phyloP scores from a whole-genome alignment of 2,797 vertebrate genomes.

The Amblyopsis hoosieri region DNA sequence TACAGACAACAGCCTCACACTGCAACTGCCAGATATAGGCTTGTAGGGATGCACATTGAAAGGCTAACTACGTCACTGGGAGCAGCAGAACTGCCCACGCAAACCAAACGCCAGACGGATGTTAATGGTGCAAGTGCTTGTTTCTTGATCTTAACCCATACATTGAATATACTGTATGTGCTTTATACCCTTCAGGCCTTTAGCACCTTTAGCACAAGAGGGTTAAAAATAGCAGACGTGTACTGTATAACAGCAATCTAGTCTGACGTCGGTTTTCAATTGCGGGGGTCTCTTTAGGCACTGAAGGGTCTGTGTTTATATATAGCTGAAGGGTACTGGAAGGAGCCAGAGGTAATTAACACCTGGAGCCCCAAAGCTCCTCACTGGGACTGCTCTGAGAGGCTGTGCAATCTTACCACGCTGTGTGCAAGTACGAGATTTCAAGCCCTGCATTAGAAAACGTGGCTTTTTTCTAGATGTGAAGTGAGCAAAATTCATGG shows the following conservation, averaged over 20 bases:
- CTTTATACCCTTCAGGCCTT: conserved; percentile 42
- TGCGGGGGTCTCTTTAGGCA: conserved; percentile 46
- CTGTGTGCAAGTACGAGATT: conserved; percentile 50
- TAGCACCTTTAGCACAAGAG: conserved; percentile 38
- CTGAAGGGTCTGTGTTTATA: conserved; percentile 32
- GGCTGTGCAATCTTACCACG: conserved; percentile 49
- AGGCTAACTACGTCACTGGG: conserved; percentile 70
- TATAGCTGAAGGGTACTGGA: conserved; percentile 28
- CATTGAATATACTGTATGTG: conserved; percentile 53
- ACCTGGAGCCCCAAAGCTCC: conserved; percentile 55
- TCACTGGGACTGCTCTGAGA: conserved; percentile 39
- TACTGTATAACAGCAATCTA: conserved; percentile 2
- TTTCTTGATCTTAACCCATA: conserved; percentile 52
- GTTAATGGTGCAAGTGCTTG: conserved; percentile 59
- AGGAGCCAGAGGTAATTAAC: conserved; percentile 67
- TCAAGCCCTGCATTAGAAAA: conserved; percentile 31
- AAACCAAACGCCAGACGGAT: conserved; percentile 64
- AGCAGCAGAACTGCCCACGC: conserved; percentile 68
- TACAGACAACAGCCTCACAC: conserved; percentile 5
- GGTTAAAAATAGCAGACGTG: conserved; percentile 64
- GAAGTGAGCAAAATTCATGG: conserved; percentile 29
- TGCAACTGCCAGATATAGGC: conserved; percentile 46
- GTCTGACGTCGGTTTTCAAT: conserved; percentile 49
- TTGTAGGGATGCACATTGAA: conserved; percentile 61
- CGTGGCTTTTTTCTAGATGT: conserved; percentile 4